Conservation (phyloP, 2,888 invertebrate genomes). For the Aethes cnicana region DNA sequence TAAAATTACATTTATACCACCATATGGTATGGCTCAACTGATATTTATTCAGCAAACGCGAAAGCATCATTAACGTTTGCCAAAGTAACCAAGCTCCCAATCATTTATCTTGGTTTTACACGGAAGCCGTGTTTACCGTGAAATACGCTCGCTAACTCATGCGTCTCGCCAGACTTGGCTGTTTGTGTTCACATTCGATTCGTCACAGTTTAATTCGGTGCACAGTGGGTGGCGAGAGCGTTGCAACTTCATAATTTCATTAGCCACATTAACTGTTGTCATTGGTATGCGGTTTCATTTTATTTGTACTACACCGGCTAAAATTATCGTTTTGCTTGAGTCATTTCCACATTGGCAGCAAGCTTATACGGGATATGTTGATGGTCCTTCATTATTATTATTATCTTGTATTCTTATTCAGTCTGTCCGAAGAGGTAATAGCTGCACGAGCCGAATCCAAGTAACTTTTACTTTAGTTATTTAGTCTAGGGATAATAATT, state of each 20-base stretch:
- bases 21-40: too few relatives aligned
- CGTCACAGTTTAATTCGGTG: conserved; percentile 60
- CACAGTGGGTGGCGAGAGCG: conserved; percentile 57
- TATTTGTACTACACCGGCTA: conserved; percentile 24
- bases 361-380: neutral
- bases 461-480: too few relatives aligned
- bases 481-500: too few relatives aligned
- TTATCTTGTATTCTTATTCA: neutral
- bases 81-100: too few relatives aligned
- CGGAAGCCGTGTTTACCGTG: conserved; percentile 14
- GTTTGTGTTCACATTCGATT: conserved; percentile 40
- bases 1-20: neutral
- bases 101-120: neutral
- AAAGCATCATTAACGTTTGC: too few relatives aligned
- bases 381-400: neutral
- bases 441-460: too few relatives aligned
- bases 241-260: conserved; percentile 49
- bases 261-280: conserved; percentile 43
- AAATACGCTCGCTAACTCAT: conserved; percentile 24
- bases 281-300: conserved; percentile 17
- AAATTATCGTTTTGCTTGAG: conserved; percentile 5
- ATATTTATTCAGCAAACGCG: too few relatives aligned
- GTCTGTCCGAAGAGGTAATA: too few relatives aligned
- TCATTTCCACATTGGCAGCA: conserved; percentile 3
- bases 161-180: conserved; percentile 18